Evolutionary conservation across 1,140 invertebrate genomes (phyloP).

Genomic region (Bombyx mori): DNA sequence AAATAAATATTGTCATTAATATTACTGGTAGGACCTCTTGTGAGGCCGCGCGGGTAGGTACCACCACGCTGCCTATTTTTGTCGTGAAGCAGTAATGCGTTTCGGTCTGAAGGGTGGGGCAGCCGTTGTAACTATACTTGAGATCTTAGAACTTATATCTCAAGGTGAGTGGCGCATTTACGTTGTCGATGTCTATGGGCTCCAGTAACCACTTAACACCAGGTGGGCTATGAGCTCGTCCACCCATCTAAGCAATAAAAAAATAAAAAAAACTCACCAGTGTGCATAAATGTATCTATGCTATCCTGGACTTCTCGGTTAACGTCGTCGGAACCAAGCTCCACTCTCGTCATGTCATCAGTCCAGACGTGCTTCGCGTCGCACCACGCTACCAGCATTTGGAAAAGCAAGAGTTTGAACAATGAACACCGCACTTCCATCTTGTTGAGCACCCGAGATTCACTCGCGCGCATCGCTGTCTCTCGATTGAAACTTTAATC

Average conservation of each 20-base stretch:
- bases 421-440: constrained; percentile 59
- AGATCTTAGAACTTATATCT: too few species aligned
- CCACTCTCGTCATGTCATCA: constrained; percentile 1
- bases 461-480: constrained; percentile 39
- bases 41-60: too few species aligned
- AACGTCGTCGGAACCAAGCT: constrained; percentile 16
- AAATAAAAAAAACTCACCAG: constrained; percentile 38
- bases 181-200: too few species aligned
- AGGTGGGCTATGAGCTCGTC: too few species aligned
- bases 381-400: constrained; percentile 48
- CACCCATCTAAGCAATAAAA: not conserved
- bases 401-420: constrained; percentile 54
- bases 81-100: too few species aligned
- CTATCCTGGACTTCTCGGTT: constrained; percentile 45
- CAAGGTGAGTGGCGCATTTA: too few species aligned
- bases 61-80: too few species aligned
- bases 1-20: not conserved
- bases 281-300: constrained; percentile 53
- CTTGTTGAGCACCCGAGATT: constrained; percentile 42
- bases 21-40: too few species aligned
- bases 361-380: constrained; percentile 39
- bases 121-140: too few species aligned
- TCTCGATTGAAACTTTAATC: too few species aligned
- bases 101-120: too few species aligned
- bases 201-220: too few species aligned